A percentile compares a stretch with the other conserved stretches of the same genome.
These are phyloP conservation scores for Nomada ruficornis DNA, from an alignment of 2,888 invertebrate genomes.

Conservation along the genomic window DNA sequence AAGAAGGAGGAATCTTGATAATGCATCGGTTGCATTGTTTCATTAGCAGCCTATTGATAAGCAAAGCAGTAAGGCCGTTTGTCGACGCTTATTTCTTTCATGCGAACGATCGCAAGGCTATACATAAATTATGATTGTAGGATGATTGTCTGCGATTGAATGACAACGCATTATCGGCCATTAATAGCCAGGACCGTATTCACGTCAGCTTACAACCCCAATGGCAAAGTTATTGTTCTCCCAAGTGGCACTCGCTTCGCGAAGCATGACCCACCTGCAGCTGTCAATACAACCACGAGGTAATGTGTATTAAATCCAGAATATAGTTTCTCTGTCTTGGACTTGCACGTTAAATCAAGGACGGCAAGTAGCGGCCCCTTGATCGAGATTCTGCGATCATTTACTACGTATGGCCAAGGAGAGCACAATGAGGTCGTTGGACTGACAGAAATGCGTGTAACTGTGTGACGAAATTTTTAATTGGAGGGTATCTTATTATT, in stretches of 20 bases:
- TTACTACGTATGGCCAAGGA: not conserved
- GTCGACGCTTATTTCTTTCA: constrained; percentile 34
- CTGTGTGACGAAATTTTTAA: not conserved
- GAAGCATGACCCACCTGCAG: constrained; percentile 50
- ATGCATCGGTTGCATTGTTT: constrained; percentile 66
- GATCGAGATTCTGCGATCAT: constrained; percentile 39
- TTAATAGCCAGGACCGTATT: constrained; percentile 69
- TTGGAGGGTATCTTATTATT: not conserved
- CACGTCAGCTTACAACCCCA: constrained; percentile 55
- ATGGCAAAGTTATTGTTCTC: constrained; percentile 68
- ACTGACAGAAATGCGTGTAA: constrained; percentile 9
- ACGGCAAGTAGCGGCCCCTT: constrained; percentile 16
- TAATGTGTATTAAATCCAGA: constrained; percentile 45
- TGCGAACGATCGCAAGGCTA: constrained; percentile 33
- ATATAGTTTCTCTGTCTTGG: constrained; percentile 39
- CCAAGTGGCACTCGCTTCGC: constrained; percentile 49
- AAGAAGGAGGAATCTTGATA: constrained; percentile 21
- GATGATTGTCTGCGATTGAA: constrained; percentile 70
- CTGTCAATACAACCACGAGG: constrained; percentile 45
- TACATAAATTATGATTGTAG: constrained; percentile 67
- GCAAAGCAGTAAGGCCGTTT: constrained; percentile 22
- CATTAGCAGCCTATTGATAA: constrained; percentile 72
- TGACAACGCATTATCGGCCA: constrained; percentile 68
- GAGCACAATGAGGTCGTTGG: constrained; percentile 29
- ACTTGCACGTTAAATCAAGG: constrained; percentile 23